Evolutionary conservation across 2,113 vertebrate species (phyloP), one percentile per base, ranked within the genome.

Genomic region (Boleophthalmus pectinirostris): DNA sequence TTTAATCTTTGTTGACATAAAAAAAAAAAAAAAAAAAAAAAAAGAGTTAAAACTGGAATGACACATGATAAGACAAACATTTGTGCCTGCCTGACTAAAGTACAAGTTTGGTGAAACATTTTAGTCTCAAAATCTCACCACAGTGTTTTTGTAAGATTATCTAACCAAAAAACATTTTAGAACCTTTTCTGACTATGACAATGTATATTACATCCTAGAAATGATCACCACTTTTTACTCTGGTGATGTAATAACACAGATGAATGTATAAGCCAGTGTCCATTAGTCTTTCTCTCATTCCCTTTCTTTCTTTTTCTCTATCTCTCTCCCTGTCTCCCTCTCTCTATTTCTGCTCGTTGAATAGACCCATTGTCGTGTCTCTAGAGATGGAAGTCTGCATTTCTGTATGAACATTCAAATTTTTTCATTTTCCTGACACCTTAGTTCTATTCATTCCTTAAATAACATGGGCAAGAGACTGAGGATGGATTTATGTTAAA

Each of bases 261-360:
- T 70, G 38, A 56, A 76, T 43, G 56, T 84, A 85, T 82, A 86
- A 85, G 79, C 69, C 63, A 9, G 5, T 21, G 64, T 66, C 64
- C 64, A 89, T 16, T 24, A 57, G 70, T 53, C 18, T 53, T 20
- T 20, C 49, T 53, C 49, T 5, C 15, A 6, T 18, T 16, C 47
- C 5, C 47, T 49, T 49, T 49, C 18, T 53, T 16, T 49, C 47
- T 20, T 20, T n/a, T 2, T 20, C 49, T 53, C 49, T n/a, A 5
- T 53, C 49, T 53, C 49, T 53, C 16, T 53, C 49, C 18, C 5
- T 82, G 69, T n/a, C 82, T 74, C 67, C 72, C 70, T 79, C 49
- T 83, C 56, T 43, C 45, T 58, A 6, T 72, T 21, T 65, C 54
- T 75, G 60, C 60, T 0, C 0, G 33, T 68, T 72, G 46, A 69